phyloP scores from a whole-genome alignment of 2,797 vertebrate species.

The Alosa sapidissima region DNA sequence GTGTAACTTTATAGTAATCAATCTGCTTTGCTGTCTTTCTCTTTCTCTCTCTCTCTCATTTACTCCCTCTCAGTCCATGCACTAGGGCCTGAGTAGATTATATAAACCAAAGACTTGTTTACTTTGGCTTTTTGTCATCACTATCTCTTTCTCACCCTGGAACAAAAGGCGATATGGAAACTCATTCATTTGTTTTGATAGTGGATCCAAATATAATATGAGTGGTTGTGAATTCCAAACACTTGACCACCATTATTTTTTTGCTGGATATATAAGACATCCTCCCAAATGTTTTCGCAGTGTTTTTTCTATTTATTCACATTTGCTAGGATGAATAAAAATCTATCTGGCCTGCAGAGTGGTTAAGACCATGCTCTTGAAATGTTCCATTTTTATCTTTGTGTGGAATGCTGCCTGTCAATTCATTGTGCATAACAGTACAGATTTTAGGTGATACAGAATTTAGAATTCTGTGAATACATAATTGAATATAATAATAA shows the following conservation, averaged over 20 bases:
- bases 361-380: neutral
- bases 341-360: neutral
- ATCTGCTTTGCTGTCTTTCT: neutral
- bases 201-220: neutral
- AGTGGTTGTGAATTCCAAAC: neutral
- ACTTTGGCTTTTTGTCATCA: neutral
- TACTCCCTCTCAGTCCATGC: neutral
- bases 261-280: neutral
- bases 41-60: neutral
- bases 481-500: neutral
- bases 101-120: neutral
- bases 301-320: neutral
- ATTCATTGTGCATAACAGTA: neutral
- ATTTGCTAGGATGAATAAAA: neutral
- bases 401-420: neutral
- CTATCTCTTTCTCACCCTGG: neutral
- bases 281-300: neutral
- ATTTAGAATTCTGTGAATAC: neutral
- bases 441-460: neutral
- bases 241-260: neutral
- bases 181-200: neutral
- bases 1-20: constrained; percentile 3
- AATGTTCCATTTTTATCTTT: neutral
- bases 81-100: neutral
- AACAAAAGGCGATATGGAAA: neutral